These are phyloP conservation scores for Sternarchorhynchus goeldii DNA, from an alignment of 2,797 vertebrate genomes.

Conservation along the genomic window DNA sequence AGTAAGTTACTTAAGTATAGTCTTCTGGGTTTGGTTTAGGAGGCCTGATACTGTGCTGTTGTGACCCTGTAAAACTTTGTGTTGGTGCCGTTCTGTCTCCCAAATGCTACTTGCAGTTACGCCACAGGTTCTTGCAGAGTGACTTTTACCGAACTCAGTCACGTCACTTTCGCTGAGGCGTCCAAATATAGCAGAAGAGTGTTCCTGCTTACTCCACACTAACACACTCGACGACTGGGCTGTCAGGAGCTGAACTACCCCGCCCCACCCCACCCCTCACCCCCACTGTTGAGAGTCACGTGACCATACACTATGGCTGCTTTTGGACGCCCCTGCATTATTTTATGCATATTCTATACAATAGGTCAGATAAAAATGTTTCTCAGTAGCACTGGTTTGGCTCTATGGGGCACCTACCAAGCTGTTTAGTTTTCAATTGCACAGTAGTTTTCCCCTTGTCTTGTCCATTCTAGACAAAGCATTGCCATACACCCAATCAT, in stretches of 20 bases:
- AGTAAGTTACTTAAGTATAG: not conserved
- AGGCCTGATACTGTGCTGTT: constrained; percentile 31
- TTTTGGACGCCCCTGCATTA: not conserved
- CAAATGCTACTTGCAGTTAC: constrained; percentile 67
- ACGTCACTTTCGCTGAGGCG: constrained; percentile 1
- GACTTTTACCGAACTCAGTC: constrained; percentile 29
- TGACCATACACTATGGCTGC: not conserved
- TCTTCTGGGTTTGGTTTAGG: constrained; percentile 2
- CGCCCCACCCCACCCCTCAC: not conserved
- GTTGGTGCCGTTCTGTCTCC: constrained; percentile 65
- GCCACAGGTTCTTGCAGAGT: constrained; percentile 63
- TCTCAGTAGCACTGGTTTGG: constrained; percentile 27
- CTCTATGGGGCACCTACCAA: constrained; percentile 49
- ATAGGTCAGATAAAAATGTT: constrained; percentile 1
- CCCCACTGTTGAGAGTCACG: not conserved
- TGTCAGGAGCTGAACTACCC: not conserved
- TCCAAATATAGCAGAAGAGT: not conserved
- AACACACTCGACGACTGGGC: not conserved
- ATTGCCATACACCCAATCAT: too few species aligned
- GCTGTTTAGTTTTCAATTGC: constrained; percentile 2
- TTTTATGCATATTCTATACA: constrained; percentile 12
- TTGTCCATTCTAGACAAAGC: not conserved
- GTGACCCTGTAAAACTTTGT: constrained; percentile 57
- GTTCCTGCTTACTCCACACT: not conserved
- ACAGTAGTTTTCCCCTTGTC: not conserved